These are phyloP conservation scores for Pseudonaja textilis DNA, from an alignment of 2,113 vertebrate genomes.

Conservation along the genomic window DNA sequence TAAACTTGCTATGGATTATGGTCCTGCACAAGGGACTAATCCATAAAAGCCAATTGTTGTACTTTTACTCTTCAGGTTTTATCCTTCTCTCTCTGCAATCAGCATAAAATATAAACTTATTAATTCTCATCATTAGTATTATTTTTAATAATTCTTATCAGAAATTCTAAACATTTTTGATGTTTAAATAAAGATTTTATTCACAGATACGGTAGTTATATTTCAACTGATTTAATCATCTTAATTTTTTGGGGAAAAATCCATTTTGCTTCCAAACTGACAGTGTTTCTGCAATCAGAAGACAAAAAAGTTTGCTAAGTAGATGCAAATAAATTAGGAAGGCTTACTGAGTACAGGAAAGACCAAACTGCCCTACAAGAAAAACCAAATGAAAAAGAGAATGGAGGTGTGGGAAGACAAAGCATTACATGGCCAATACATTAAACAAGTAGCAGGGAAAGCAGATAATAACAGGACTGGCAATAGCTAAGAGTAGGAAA, in stretches of 20 bases:
- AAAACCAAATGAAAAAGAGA: background rate
- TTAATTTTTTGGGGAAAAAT: background rate
- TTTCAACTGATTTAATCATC: background rate
- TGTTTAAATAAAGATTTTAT: background rate
- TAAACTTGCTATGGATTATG: background rate
- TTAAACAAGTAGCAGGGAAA: background rate
- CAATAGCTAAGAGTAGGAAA: background rate
- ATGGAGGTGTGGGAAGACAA: background rate
- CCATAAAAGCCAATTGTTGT: background rate
- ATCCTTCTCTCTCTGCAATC: background rate
- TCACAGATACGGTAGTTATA: too few species aligned
- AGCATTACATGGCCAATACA: background rate
- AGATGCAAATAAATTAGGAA: background rate
- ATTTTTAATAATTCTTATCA: too few species aligned
- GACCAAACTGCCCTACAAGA: background rate
- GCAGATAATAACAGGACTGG: background rate
- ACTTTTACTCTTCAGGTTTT: background rate
- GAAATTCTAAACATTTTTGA: background rate
- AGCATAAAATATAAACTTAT: background rate
- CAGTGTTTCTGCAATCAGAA: background rate
- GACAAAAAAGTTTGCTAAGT: background rate
- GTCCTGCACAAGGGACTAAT: background rate
- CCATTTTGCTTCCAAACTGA: background rate
- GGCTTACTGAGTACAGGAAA: background rate
- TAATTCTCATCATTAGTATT: background rate